phyloP scores from a whole-genome alignment of 2,888 invertebrate genomes.

The Coremacera marginata region DNA sequence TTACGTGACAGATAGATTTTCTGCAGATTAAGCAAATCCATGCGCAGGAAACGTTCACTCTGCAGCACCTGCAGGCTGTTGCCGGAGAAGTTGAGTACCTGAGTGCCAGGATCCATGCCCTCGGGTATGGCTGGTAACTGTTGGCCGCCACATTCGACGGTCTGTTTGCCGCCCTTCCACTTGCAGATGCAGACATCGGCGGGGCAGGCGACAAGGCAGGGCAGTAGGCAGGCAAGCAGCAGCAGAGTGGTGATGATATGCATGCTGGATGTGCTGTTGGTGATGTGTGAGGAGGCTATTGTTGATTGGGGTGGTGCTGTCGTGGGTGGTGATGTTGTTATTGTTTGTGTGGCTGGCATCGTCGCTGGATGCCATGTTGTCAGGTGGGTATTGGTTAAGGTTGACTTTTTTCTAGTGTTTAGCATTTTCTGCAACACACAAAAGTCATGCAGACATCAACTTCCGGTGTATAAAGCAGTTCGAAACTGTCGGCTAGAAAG shows the following conservation, averaged over 20 bases:
- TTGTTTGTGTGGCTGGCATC: not conserved
- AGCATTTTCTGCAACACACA: not conserved
- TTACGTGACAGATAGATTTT: constrained; percentile 86
- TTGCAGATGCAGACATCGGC: constrained; percentile 83
- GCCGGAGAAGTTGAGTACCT: constrained; percentile 87
- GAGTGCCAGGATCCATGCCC: constrained; percentile 85
- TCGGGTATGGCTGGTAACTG: constrained; percentile 82
- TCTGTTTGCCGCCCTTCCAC: constrained; percentile 93
- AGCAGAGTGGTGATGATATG: not conserved
- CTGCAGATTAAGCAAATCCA: constrained; percentile 87
- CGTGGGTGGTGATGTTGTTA: not conserved
- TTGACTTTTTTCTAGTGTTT: not conserved
- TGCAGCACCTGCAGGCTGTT: constrained; percentile 85
- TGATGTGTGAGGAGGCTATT: not conserved
- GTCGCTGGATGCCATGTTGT: no score
- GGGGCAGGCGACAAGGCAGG: constrained; percentile 73
- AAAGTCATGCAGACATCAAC: not conserved
- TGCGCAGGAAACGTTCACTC: constrained; percentile 82
- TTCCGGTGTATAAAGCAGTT: not conserved
- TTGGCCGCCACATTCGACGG: constrained; percentile 87
- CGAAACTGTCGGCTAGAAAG: not conserved
- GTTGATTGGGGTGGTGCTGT: not conserved
- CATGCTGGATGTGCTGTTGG: no score
- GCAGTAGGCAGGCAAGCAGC: not conserved
- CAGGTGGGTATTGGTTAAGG: not conserved